Evolutionary conservation across 1,140 invertebrate species (phyloP).

Genomic region (Drosophila quadrilineata): DNA sequence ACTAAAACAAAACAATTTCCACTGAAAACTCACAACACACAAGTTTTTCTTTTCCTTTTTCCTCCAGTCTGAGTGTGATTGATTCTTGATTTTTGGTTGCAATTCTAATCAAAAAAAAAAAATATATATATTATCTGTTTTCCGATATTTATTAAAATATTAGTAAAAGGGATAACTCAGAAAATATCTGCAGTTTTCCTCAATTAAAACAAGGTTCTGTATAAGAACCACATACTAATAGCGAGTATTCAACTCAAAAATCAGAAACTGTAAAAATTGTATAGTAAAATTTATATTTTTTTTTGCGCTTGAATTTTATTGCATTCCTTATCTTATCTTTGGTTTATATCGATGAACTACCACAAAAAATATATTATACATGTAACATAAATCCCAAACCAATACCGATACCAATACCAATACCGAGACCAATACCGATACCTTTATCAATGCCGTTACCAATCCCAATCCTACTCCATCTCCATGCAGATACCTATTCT

Average conservation of each 20-base stretch:
- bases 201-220: neutral
- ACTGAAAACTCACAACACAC: no score
- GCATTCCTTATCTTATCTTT: neutral
- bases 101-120: no score
- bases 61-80: neutral
- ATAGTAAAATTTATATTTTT: neutral
- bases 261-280: neutral
- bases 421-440: no score
- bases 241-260: conserved; percentile 10
- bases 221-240: neutral
- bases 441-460: neutral
- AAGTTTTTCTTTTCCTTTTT: no score
- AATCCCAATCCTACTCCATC: neutral
- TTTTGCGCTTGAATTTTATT: conserved; percentile 6
- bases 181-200: neutral
- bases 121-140: no score
- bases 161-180: neutral
- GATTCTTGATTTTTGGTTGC: conserved; percentile 19
- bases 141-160: neutral
- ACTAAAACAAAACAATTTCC: no score
- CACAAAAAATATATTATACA: no score
- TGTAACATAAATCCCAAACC: no score
- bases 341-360: no score
- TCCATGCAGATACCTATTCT: conserved; percentile 70
- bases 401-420: no score